Evolutionary conservation across 2,797 vertebrate species (phyloP), one percentile per base, ranked within the genome.

Genomic region (Manis pentadactyla): DNA sequence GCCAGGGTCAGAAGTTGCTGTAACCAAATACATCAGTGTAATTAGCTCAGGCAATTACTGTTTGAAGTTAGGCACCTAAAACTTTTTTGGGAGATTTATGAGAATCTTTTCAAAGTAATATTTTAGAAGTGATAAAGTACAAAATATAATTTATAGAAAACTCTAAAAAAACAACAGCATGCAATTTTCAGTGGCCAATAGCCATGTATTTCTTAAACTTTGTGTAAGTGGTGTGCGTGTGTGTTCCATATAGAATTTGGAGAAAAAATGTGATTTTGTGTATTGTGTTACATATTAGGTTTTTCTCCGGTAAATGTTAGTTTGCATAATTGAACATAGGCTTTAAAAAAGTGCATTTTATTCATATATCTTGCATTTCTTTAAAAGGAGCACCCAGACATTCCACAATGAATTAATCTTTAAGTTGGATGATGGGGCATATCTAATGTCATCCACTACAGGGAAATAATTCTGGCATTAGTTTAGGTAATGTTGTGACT

Each of bases 81-180:
- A 87, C 39, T 89, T 93, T 31, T 31, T 31, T 37, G 68, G 27
- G 57, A 82, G n/a, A 81, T 63, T 69, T 55, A 61, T 73, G 55
- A 81, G 61, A 61, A 74, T 86, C 51, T 87, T 73, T 39, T 82
- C 23, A 61, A 81, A 84, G 46, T 51, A 25, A n/a, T 64, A 23
- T 79, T 88, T 93, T 66, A 73, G 18, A 92, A 79, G 29, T 46
- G 37, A 78, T n/a, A 37, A 64, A 93, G 39, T 86, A 82, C 29
- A 19, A 6, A 71, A n/a, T 59, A 34, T 55, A 73, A 64, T 77
- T 53, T 61, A 55, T 71, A 73, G 11, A 68, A 75, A 85, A n/a
- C 39, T 73, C 3, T 34, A 57, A 34, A 69, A 71, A 46, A 27
- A 0, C 14, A 61, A 63, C 23, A 87, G 12, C 34, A 42, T 63